Percentiles rank a stretch among this genome's conserved stretches.
Evolutionary conservation across 2,888 invertebrate species (phyloP).

Genomic region (Schrankia costaestrigalis): DNA sequence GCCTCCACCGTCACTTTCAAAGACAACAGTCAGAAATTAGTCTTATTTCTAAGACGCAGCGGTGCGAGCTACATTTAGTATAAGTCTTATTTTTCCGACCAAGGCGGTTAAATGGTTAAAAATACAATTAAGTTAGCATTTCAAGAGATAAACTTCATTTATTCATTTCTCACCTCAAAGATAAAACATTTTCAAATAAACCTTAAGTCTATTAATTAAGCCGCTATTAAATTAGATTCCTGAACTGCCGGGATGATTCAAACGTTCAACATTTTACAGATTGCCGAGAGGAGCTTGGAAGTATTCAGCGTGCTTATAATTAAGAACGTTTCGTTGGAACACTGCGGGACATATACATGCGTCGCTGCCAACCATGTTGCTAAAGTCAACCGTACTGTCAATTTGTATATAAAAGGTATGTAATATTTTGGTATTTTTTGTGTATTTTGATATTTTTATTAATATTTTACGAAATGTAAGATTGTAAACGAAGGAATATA

Average conservation of each 20-base stretch:
- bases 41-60: too few species aligned
- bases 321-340: constrained; percentile 85
- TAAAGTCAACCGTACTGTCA: constrained; percentile 85
- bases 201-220: not conserved
- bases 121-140: too few species aligned
- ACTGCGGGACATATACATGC: constrained; percentile 87
- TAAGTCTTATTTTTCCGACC: too few species aligned
- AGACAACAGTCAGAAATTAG: too few species aligned
- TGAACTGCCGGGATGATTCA: not conserved
- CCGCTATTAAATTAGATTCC: not conserved
- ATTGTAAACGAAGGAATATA: too few species aligned
- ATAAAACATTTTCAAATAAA: not conserved
- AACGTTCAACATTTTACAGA: constrained; percentile 5
- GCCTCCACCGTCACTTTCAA: too few species aligned
- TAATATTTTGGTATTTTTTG: not conserved
- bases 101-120: too few species aligned
- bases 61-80: too few species aligned
- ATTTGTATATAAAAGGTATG: constrained; percentile 86
- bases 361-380: constrained; percentile 87
- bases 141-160: too few species aligned
- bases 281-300: constrained; percentile 84
- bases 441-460: too few species aligned
- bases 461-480: too few species aligned
- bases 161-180: not conserved
- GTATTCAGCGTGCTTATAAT: constrained; percentile 86